Percentiles rank a stretch among this genome's conserved stretches.
phyloP scores from a whole-genome alignment of 2,113 vertebrate species.

The Phylloscopus trochiloides region DNA sequence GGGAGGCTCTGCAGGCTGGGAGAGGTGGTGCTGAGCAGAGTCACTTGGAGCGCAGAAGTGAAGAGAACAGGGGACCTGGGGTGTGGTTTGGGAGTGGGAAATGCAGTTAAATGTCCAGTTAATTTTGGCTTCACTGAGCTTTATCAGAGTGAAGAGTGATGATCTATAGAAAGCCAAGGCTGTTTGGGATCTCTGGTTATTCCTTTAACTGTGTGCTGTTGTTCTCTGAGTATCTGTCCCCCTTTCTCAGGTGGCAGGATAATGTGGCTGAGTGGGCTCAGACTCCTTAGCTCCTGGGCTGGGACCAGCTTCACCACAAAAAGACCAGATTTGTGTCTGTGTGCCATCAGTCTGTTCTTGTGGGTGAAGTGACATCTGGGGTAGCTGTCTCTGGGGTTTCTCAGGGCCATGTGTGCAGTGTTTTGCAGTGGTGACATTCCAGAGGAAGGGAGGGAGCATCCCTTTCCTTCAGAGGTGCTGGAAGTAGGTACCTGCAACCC shows the following conservation, averaged over 20 bases:
- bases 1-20: accelerated
- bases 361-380: background rate
- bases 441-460: background rate
- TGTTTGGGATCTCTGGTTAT: background rate
- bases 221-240: background rate
- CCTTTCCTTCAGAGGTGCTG: background rate
- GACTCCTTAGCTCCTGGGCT: background rate
- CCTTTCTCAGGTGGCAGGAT: background rate
- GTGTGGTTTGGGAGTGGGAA: background rate
- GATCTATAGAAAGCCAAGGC: background rate
- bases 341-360: background rate
- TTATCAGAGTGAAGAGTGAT: background rate
- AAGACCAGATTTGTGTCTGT: background rate
- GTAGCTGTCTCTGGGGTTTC: background rate
- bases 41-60: background rate
- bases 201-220: background rate
- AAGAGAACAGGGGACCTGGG: background rate
- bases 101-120: background rate
- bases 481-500: background rate
- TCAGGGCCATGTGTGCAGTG: background rate
- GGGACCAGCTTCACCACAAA: background rate
- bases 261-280: background rate
- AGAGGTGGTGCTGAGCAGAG: background rate
- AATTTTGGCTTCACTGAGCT: background rate
- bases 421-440: background rate